These are phyloP conservation scores for Eospalax fontanierii DNA, from an alignment of 2,797 vertebrate genomes.

Conservation along the genomic window DNA sequence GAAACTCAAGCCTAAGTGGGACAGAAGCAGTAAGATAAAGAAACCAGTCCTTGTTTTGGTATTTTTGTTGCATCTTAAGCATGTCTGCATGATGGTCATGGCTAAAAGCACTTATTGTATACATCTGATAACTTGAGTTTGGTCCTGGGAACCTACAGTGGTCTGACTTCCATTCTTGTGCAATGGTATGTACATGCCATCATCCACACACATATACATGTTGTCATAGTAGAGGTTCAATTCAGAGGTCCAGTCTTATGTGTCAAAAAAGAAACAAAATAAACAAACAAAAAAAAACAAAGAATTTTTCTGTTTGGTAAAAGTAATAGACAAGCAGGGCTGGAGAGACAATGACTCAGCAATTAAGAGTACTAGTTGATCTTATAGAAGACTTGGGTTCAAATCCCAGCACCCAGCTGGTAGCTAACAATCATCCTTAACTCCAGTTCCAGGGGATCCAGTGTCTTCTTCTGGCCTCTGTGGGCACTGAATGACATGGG, in stretches of 20 bases:
- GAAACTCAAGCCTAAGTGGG: background rate
- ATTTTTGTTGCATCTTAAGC: constrained; percentile 11
- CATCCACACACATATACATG: no score
- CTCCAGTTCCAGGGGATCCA: no score
- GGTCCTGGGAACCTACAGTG: background rate
- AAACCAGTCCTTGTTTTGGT: constrained; percentile 33
- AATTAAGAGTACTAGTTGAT: no score
- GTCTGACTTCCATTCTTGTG: no score
- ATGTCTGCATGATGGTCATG: background rate
- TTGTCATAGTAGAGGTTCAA: background rate
- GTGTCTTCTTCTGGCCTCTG: no score
- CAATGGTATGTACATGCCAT: background rate
- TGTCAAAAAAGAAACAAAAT: background rate
- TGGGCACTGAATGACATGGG: no score
- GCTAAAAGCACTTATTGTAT: background rate
- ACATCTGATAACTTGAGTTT: background rate
- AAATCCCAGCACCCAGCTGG: no score
- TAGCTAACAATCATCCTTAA: no score
- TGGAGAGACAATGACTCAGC: no score
- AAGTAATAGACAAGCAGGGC: background rate
- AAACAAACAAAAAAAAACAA: no score
- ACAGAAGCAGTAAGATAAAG: constrained; percentile 19
- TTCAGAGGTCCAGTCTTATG: background rate
- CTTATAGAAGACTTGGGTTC: no score
- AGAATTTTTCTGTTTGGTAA: constrained; percentile 12